Evolutionary conservation across 2,113 vertebrate genomes (phyloP), one percentile per base, ranked within the genome.

Genomic region (Trematomus loennbergii): DNA sequence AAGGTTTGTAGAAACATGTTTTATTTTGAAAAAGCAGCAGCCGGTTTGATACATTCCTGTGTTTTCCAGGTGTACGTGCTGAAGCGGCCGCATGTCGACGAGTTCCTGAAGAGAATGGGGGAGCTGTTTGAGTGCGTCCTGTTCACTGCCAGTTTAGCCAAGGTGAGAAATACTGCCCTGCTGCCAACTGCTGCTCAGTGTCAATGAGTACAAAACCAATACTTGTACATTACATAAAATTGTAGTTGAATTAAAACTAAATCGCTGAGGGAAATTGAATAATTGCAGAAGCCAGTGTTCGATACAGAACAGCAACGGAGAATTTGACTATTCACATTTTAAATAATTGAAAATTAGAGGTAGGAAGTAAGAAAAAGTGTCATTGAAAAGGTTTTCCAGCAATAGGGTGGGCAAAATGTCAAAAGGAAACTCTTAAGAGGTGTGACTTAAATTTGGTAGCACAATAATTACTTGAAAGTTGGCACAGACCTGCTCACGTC

Each of bases 121-220:
- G 97, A 99, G 86, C 95, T 99, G 83, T 99, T 99, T 0, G 98
- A 99, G 88, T 99, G 98, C 0, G 96, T 99, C 62, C 96, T 99
- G 33, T 99, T 99, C 95, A 99, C 98, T 0, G 98, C 98, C 84
- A 99, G 98, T 87, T 95, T 99, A 85, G 97, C 98, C 90, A 99
- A 99, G 97, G 98, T 99, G 91, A 91, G 94, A 67, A 3, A 43
- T 1, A 12, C 13, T 12, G 33, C 12, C 9, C 49, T 54, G 16
- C 64, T 12, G 33, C 33, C 33, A n/a, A 0, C 54, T 25, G 20
- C 22, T 55, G 18, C 53, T 13, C 10, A 62, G 18, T 40, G 6
- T 17, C 9, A 36, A 52, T 43, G 5, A 36, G 2, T 12, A 16
- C 25, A 2, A 22, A 29, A 18, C 36, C 7, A 29, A 29, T 29